Evolutionary conservation across 2,797 vertebrate genomes (phyloP).

Genomic region (Mus spretus): DNA sequence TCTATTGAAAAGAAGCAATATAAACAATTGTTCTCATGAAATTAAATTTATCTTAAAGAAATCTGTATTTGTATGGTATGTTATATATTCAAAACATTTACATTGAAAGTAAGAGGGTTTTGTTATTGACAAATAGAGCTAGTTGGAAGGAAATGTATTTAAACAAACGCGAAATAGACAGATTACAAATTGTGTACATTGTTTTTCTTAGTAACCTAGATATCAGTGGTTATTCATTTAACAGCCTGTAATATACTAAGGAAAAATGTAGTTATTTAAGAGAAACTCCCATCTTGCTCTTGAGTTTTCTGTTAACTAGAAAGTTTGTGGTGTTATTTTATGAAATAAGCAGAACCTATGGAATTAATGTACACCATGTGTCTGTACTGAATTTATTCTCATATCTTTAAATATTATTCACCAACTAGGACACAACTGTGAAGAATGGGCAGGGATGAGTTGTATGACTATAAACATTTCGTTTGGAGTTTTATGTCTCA

Average conservation of each 20-base stretch:
- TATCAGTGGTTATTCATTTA: slow-evolving; percentile 14
- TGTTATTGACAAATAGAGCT: slow-evolving; percentile 30
- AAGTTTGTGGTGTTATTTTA: not conserved
- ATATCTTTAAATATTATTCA: slow-evolving; percentile 21
- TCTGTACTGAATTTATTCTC: not conserved
- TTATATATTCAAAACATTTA: slow-evolving; percentile 51
- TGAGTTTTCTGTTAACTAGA: slow-evolving; percentile 25
- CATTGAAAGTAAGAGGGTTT: not conserved
- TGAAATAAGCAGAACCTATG: slow-evolving; percentile 30
- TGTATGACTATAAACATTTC: not conserved
- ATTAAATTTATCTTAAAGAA: slow-evolving; percentile 30
- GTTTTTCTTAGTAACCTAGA: slow-evolving; percentile 30
- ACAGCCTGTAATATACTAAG: not conserved
- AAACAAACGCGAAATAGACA: slow-evolving; percentile 52
- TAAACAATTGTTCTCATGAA: not conserved
- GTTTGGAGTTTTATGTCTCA: not conserved
- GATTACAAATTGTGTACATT: not conserved
- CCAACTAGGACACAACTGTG: not conserved
- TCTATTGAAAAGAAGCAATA: slow-evolving; percentile 40
- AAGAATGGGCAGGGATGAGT: not conserved
- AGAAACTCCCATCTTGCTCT: slow-evolving; percentile 13
- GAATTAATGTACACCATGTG: not conserved
- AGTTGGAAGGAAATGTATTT: slow-evolving; percentile 35
- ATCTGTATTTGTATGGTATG: not conserved
- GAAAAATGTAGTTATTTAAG: not conserved